A percentile compares a stretch with the other conserved stretches of the same genome.
Conservation (phyloP, 2,113 vertebrate species). For the Axis porcinus region DNA sequence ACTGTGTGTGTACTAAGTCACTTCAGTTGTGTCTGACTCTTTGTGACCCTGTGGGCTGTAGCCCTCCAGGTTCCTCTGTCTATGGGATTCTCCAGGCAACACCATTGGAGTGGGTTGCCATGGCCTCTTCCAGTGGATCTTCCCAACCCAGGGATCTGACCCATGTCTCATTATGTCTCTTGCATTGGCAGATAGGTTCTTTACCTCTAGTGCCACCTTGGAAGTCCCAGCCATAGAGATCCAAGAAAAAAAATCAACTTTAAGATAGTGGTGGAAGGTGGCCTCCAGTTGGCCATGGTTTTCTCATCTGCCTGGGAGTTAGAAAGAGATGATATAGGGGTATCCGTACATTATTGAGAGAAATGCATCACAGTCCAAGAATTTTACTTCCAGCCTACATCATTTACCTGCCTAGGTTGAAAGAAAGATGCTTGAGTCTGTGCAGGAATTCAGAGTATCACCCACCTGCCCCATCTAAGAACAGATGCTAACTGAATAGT, state of each 20-base stretch:
- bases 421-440: neutral
- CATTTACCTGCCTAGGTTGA: neutral
- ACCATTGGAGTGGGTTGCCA: neutral
- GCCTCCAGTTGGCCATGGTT: neutral
- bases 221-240: neutral
- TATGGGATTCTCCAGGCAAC: neutral
- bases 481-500: neutral
- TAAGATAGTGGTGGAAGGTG: neutral
- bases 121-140: neutral
- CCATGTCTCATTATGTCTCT: neutral
- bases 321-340: neutral
- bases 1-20: neutral
- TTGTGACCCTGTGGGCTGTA: neutral
- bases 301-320: neutral
- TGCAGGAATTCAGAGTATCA: neutral
- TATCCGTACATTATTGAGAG: neutral
- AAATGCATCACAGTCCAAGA: neutral
- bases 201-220: neutral
- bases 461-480: neutral
- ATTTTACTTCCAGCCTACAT: neutral
- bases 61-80: neutral
- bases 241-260: neutral
- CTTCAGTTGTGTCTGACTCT: neutral
- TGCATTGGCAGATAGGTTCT: neutral
- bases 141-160: neutral